Percentiles rank a stretch among this genome's conserved stretches.
Conservation (phyloP, 2,888 invertebrate species). For the Ormyrus nitidulus region DNA sequence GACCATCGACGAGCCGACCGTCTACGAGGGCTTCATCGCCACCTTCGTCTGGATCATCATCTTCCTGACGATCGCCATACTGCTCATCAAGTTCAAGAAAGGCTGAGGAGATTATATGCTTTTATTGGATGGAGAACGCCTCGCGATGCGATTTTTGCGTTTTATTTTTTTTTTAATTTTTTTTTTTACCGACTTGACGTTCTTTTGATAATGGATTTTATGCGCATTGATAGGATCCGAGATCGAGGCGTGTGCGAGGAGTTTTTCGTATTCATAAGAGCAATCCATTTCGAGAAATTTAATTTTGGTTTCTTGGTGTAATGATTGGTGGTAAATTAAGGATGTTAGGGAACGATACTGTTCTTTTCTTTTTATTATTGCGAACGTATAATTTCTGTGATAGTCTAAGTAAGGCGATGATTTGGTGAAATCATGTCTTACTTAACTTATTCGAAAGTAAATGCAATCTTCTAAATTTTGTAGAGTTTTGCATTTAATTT, state of each 20-base stretch:
- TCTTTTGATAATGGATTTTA: too few species aligned
- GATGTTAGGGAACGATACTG: not conserved
- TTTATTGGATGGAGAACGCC: not conserved
- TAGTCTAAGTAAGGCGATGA: too few species aligned
- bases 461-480: too few species aligned
- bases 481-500: too few species aligned
- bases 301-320: too few species aligned
- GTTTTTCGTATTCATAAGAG: too few species aligned
- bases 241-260: too few species aligned
- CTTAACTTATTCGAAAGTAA: too few species aligned
- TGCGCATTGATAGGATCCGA: too few species aligned
- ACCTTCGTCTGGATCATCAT: slow-evolving; percentile 87
- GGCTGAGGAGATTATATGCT: slow-evolving; percentile 77
- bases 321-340: not conserved
- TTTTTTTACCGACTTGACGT: slow-evolving; percentile 35
- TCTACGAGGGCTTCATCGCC: slow-evolving; percentile 89
- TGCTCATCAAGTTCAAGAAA: slow-evolving; percentile 89
- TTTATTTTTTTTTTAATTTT: not conserved
- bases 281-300: too few species aligned
- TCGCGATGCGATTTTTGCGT: not conserved
- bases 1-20: slow-evolving; percentile 82
- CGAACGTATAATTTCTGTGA: too few species aligned
- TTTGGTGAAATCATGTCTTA: too few species aligned
- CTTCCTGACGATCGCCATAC: slow-evolving; percentile 84
- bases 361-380: not conserved